A percentile compares a stretch with the other conserved stretches of the same genome.
phyloP scores from a whole-genome alignment of 2,888 invertebrate species.

The Trichogramma evanescens region DNA sequence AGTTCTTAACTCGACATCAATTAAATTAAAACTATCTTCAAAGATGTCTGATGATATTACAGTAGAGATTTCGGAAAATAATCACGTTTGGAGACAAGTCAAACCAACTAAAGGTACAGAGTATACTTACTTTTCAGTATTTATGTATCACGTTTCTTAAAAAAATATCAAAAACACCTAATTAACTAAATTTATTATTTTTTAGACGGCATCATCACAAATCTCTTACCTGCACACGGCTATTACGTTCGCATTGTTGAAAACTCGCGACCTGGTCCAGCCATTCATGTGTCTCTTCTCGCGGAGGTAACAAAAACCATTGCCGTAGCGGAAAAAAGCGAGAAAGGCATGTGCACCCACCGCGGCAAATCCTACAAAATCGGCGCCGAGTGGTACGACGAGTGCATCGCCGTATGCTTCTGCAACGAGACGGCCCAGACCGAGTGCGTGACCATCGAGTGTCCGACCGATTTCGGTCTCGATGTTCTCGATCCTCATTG shows the following conservation, averaged over 20 bases:
- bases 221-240: conserved; percentile 43
- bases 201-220: conserved; percentile 39
- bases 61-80: conserved; percentile 41
- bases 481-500: conserved; percentile 79
- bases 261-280: conserved; percentile 32
- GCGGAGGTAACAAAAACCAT: conserved; percentile 39
- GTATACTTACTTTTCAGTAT: too few species aligned
- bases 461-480: conserved; percentile 77
- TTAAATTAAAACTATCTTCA: conserved; percentile 37
- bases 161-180: not conserved
- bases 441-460: conserved; percentile 74
- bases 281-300: conserved; percentile 37
- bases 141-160: too few species aligned
- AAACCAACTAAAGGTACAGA: conserved; percentile 37
- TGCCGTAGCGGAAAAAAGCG: conserved; percentile 36
- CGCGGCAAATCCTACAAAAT: conserved; percentile 48
- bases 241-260: conserved; percentile 45
- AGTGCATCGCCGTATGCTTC: conserved; percentile 71
- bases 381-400: conserved; percentile 59
- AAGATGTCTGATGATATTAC: conserved; percentile 34
- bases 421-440: conserved; percentile 60
- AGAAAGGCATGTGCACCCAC: conserved; percentile 35
- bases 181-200: not conserved
- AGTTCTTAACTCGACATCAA: conserved; percentile 43
- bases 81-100: conserved; percentile 41